A percentile compares a stretch with the other conserved stretches of the same genome.
phyloP scores from a whole-genome alignment of 2,888 invertebrate genomes.

The Drosophila acutilabella region DNA sequence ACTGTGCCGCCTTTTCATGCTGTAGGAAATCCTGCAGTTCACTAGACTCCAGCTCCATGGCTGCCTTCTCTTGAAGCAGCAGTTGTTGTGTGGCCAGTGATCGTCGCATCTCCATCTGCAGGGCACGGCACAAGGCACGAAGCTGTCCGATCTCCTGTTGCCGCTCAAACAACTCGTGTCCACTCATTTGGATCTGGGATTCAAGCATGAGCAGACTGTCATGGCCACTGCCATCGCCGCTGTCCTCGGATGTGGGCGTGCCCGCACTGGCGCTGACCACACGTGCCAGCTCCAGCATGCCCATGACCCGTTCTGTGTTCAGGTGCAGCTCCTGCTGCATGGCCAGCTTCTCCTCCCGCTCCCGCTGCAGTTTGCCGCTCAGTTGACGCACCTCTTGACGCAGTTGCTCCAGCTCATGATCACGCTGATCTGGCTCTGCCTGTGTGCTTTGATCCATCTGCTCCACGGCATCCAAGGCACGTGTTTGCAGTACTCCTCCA shows the following conservation, averaged over 20 bases:
- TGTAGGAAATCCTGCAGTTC: constrained; percentile 95
- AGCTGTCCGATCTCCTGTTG: constrained; percentile 91
- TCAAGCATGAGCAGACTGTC: constrained; percentile 92
- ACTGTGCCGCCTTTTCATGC: constrained; percentile 92
- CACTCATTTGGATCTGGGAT: constrained; percentile 90
- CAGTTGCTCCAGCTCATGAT: constrained; percentile 88
- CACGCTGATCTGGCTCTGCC: constrained; percentile 87
- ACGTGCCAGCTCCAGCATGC: constrained; percentile 86
- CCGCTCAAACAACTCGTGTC: constrained; percentile 90
- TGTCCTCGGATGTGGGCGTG: constrained; percentile 84
- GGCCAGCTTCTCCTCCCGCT: constrained; percentile 90
- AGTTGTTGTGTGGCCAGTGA: constrained; percentile 89
- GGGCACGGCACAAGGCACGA: constrained; percentile 89
- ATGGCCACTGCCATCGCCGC: constrained; percentile 86
- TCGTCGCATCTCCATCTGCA: constrained; percentile 90
- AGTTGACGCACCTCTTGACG: constrained; percentile 87
- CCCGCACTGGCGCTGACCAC: constrained; percentile 82
- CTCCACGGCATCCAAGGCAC: constrained; percentile 85
- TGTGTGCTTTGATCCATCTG: constrained; percentile 87
- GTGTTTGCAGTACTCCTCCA: constrained; percentile 85
- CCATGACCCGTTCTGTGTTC: constrained; percentile 90
- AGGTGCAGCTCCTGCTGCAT: constrained; percentile 90
- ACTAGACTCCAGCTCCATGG: constrained; percentile 91
- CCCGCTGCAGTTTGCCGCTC: constrained; percentile 88
- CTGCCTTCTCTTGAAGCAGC: constrained; percentile 90